phyloP scores from a whole-genome alignment of 2,113 vertebrate species.

The Mustelus asterias region DNA sequence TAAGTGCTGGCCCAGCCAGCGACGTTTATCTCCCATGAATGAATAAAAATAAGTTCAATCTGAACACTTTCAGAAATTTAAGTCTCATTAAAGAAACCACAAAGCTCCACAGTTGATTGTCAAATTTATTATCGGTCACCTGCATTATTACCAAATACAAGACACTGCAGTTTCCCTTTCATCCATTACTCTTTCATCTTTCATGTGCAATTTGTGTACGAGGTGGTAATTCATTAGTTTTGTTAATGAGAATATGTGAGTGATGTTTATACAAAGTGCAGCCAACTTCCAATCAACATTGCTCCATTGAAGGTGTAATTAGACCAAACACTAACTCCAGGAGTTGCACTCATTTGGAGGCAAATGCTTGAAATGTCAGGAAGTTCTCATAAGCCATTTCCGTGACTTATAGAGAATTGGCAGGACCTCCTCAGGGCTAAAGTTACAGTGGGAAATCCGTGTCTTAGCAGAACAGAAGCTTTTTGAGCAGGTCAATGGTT shows the following conservation, averaged over 20 bases:
- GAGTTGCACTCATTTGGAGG: neutral
- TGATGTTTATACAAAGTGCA: neutral
- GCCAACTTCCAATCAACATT: neutral
- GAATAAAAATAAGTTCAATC: too few species aligned
- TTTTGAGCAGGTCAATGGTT: neutral
- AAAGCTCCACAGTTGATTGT: neutral
- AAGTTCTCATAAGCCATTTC: neutral
- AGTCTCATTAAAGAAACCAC: neutral
- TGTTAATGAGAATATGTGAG: neutral
- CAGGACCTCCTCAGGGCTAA: neutral
- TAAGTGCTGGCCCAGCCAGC: too few species aligned
- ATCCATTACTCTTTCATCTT: neutral
- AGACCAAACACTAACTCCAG: neutral
- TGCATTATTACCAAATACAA: neutral
- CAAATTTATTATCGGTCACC: neutral
- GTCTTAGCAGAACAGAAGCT: neutral
- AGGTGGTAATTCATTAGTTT: conserved; percentile 3
- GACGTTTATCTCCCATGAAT: too few species aligned
- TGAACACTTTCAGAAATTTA: neutral
- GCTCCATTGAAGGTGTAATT: neutral
- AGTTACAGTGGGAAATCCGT: neutral
- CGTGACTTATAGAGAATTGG: neutral
- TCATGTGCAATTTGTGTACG: neutral
- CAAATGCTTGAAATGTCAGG: neutral
- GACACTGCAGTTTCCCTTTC: neutral